Conservation (phyloP, 2,888 invertebrate species). For the Dione juno region DNA sequence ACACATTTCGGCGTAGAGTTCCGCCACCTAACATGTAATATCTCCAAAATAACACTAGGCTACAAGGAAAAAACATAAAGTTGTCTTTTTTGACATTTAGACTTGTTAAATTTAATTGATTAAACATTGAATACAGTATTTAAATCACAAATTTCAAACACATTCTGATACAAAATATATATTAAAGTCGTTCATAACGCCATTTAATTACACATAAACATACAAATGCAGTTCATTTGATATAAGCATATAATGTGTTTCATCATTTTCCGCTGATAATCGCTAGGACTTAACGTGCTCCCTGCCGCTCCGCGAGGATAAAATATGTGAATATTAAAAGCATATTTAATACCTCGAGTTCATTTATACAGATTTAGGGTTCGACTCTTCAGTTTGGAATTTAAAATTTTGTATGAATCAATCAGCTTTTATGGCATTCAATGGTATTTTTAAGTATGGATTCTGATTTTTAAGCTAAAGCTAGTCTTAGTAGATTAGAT, state of each 20-base stretch:
- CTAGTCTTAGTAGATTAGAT: not conserved
- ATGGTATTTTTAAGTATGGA: not conserved
- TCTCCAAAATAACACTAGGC: no score
- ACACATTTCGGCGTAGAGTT: no score
- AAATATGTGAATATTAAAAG: constrained; percentile 39
- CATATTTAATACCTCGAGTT: constrained; percentile 19
- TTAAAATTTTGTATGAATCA: constrained; percentile 19
- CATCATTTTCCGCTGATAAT: constrained; percentile 42
- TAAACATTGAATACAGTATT: not conserved
- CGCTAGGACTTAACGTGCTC: constrained; percentile 31
- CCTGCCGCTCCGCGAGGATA: constrained; percentile 21
- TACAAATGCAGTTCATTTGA: constrained; percentile 30
- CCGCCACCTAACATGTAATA: no score
- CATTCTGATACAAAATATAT: not conserved
- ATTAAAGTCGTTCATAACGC: not conserved
- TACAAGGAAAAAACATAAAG: no score
- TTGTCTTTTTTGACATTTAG: no score
- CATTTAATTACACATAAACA: constrained; percentile 7
- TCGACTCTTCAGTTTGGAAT: constrained; percentile 19
- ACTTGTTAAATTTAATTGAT: no score
- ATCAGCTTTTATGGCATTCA: constrained; percentile 4
- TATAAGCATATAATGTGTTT: constrained; percentile 37
- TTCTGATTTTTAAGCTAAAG: not conserved
- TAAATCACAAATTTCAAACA: not conserved
- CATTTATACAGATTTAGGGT: constrained; percentile 31